Conservation (phyloP, 2,888 invertebrate species). For the Drosophila glabriapex region DNA sequence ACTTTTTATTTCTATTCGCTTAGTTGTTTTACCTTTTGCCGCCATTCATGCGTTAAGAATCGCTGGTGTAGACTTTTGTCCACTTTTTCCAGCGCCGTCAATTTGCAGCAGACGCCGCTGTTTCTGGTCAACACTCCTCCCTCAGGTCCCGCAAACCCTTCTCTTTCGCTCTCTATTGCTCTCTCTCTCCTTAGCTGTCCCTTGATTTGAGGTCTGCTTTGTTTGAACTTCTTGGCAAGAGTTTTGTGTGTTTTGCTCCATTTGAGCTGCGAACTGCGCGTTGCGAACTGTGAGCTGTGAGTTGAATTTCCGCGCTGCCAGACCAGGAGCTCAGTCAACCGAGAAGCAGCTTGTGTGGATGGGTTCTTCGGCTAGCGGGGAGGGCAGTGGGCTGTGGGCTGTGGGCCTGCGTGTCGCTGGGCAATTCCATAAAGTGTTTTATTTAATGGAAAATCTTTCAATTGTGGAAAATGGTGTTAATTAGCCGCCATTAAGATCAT, state of each 20-base stretch:
- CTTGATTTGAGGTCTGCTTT: constrained; percentile 72
- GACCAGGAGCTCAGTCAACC: constrained; percentile 51
- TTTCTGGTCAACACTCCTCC: constrained; percentile 10
- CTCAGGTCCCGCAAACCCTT: neutral
- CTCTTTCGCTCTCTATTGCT: neutral
- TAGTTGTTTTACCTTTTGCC: constrained; percentile 42
- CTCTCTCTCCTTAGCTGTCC: constrained; percentile 12
- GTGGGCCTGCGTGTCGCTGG: constrained; percentile 66
- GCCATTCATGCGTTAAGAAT: constrained; percentile 79
- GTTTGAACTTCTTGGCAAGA: constrained; percentile 67
- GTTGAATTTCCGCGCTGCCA: constrained; percentile 65
- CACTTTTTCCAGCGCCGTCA: constrained; percentile 71
- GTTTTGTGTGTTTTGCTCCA: constrained; percentile 76
- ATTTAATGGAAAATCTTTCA: constrained; percentile 82
- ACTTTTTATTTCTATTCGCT: constrained; percentile 65
- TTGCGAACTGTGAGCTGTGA: constrained; percentile 27
- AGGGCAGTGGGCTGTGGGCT: constrained; percentile 15
- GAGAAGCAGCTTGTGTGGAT: constrained; percentile 40
- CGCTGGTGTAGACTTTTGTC: constrained; percentile 60
- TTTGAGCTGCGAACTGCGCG: constrained; percentile 57
- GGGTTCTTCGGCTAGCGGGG: neutral
- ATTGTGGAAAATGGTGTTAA: constrained; percentile 81
- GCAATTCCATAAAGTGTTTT: constrained; percentile 81
- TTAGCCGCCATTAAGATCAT: constrained; percentile 81
- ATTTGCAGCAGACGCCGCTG: constrained; percentile 59